These are phyloP conservation scores for Tenrec ecaudatus DNA, from an alignment of 2,113 vertebrate genomes.

Conservation along the genomic window DNA sequence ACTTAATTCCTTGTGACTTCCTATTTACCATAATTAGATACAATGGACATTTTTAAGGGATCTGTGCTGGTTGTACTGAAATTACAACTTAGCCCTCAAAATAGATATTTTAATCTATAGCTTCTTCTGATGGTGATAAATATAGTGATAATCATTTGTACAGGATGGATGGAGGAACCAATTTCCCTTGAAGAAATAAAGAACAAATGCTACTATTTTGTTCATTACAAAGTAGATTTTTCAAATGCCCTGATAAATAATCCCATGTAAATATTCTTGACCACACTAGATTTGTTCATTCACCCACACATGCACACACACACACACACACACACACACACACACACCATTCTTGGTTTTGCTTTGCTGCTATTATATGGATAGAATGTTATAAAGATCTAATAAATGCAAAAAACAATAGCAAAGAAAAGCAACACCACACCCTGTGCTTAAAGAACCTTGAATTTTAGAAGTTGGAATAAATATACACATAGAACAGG, in stretches of 20 bases:
- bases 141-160: background rate
- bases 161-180: background rate
- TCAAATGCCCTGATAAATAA: background rate
- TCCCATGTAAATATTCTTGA: background rate
- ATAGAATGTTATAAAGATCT: background rate
- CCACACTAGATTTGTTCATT: constrained; percentile 8
- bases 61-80: background rate
- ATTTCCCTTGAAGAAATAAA: background rate
- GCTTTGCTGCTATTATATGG: background rate
- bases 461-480: background rate
- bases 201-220: background rate
- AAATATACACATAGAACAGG: background rate
- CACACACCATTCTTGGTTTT: background rate
- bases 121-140: background rate
- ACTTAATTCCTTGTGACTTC: background rate
- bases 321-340: background rate
- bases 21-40: constrained; percentile 24
- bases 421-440: background rate
- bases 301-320: no score
- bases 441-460: constrained; percentile 11
- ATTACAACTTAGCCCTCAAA: background rate
- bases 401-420: background rate
- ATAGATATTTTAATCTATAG: background rate
- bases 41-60: background rate
- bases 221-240: constrained; percentile 7